A percentile compares a stretch with the other conserved stretches of the same genome.
Evolutionary conservation across 2,888 invertebrate genomes (phyloP).

Genomic region (Chesias legatella): DNA sequence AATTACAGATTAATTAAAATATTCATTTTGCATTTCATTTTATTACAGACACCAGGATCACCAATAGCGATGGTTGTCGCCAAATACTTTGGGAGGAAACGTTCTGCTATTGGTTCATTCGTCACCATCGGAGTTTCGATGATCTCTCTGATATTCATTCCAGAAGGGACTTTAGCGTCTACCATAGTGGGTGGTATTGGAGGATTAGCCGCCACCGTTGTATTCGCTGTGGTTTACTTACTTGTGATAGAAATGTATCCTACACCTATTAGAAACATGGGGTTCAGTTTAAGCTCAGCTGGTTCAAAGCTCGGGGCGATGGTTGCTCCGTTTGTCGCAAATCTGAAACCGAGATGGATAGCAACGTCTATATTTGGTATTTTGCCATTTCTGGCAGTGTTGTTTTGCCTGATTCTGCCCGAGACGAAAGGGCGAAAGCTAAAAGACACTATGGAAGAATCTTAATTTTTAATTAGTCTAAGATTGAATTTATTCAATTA

Average conservation of each 20-base stretch:
- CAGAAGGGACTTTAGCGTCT: slow-evolving; percentile 36
- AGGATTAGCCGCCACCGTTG: slow-evolving; percentile 27
- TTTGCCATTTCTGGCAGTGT: slow-evolving; percentile 42
- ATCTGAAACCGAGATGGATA: slow-evolving; percentile 44
- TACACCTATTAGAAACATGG: slow-evolving; percentile 55
- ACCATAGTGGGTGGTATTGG: slow-evolving; percentile 38
- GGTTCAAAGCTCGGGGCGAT: slow-evolving; percentile 51
- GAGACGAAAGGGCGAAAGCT: slow-evolving; percentile 55
- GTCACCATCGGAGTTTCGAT: slow-evolving; percentile 35
- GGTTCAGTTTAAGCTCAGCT: slow-evolving; percentile 41
- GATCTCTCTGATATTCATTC: slow-evolving; percentile 37
- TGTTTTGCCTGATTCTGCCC: slow-evolving; percentile 44
- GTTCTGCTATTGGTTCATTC: slow-evolving; percentile 29
- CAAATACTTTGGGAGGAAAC: slow-evolving; percentile 41
- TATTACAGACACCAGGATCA: slow-evolving; percentile 44
- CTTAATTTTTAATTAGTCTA: slow-evolving; percentile 4
- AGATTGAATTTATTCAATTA: slow-evolving; percentile 1
- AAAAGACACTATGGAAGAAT: slow-evolving; percentile 43
- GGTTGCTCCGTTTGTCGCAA: slow-evolving; percentile 51
- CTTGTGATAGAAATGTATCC: slow-evolving; percentile 53
- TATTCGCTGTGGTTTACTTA: slow-evolving; percentile 40
- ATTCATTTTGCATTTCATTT: slow-evolving; percentile 3
- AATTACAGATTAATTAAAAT: too few species aligned
- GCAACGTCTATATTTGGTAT: slow-evolving; percentile 46
- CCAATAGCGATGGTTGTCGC: slow-evolving; percentile 37